These are phyloP conservation scores for Junonia oenone DNA, from an alignment of 2,888 invertebrate species.

Conservation along the genomic window DNA sequence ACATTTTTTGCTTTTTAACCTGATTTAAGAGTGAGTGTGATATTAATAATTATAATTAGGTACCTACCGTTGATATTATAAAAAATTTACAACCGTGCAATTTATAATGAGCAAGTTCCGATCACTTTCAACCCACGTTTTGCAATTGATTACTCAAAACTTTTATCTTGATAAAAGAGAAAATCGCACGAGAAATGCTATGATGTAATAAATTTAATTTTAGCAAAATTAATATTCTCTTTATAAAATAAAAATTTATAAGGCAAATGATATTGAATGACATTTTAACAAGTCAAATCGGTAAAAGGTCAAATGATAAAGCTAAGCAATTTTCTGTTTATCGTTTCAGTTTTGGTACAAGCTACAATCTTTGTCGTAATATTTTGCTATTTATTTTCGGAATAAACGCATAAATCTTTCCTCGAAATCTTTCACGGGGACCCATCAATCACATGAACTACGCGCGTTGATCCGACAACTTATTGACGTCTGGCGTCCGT, in stretches of 20 bases:
- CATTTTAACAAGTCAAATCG: no score
- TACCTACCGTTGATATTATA: not conserved
- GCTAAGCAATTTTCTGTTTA: no score
- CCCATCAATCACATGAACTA: not conserved
- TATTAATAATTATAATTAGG: no score
- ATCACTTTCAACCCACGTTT: not conserved
- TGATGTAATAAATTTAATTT: not conserved
- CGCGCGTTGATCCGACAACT: not conserved
- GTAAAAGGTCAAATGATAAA: no score
- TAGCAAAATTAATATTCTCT: not conserved
- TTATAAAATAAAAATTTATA: not conserved
- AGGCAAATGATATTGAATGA: no score
- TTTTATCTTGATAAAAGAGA: not conserved
- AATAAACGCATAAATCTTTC: not conserved
- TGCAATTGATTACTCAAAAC: not conserved
- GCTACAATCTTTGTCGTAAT: no score
- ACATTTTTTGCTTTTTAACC: not conserved
- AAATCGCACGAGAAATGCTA: not conserved
- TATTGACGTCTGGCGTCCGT: conserved; percentile 7
- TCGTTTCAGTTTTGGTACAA: no score
- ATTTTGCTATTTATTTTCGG: no score
- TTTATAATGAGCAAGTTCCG: not conserved
- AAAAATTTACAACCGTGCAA: not conserved
- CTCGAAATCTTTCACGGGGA: not conserved
- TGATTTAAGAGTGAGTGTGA: not conserved